Percentiles rank a stretch among this genome's conserved stretches.
Evolutionary conservation across 2,888 invertebrate genomes (phyloP).

Genomic region (Margaritifera margaritifera): DNA sequence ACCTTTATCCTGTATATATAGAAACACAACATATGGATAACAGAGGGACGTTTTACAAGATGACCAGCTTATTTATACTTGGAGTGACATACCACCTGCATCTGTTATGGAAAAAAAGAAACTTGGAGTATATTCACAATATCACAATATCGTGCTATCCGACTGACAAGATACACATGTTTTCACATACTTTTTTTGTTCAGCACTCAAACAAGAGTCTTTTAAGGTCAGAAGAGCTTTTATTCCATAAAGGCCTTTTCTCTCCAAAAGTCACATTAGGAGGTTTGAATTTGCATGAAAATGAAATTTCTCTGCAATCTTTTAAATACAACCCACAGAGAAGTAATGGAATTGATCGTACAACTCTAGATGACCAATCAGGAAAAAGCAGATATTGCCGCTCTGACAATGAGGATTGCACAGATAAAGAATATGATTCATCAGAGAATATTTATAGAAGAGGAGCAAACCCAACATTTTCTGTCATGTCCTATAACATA

Average conservation of each 20-base stretch:
- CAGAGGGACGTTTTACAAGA: conserved; percentile 20
- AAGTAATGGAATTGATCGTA: too few species aligned
- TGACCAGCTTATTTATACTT: conserved; percentile 39
- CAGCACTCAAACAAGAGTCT: conserved; percentile 12
- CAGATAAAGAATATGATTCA: not conserved
- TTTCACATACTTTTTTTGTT: conserved; percentile 37
- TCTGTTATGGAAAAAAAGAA: conserved; percentile 25
- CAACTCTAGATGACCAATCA: too few species aligned
- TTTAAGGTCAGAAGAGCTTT: conserved; percentile 1
- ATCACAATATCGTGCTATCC: conserved; percentile 41
- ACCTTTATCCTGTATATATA: conserved; percentile 24
- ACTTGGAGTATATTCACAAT: conserved; percentile 28
- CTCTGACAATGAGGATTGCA: too few species aligned
- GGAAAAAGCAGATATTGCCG: too few species aligned
- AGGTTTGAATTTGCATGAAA: too few species aligned
- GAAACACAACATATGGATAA: conserved; percentile 16
- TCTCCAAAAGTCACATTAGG: too few species aligned
- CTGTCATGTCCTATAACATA: conserved; percentile 49
- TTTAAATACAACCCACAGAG: too few species aligned
- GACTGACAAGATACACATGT: conserved; percentile 29
- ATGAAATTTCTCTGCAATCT: too few species aligned
- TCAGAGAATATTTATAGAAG: not conserved
- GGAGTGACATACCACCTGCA: conserved; percentile 37
- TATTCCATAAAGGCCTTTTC: conserved; percentile 5
- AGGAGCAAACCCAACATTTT: conserved; percentile 4